A percentile compares a stretch with the other conserved stretches of the same genome.
Evolutionary conservation across 2,113 vertebrate genomes (phyloP).

Genomic region (Tonatia bakeri): DNA sequence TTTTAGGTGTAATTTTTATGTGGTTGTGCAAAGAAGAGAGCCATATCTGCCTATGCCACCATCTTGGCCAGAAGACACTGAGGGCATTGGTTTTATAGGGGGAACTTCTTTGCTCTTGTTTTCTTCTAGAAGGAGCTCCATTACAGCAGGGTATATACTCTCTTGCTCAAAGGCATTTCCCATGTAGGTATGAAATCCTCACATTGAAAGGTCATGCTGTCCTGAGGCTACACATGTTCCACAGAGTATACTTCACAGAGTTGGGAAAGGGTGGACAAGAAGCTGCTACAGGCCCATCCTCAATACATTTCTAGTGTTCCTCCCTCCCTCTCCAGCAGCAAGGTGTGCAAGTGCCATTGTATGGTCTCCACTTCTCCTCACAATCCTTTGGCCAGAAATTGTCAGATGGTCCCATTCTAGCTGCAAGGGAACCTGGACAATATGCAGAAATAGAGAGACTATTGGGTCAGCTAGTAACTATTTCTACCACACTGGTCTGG

Average conservation of each 20-base stretch:
- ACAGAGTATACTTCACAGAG: neutral
- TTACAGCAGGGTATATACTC: neutral
- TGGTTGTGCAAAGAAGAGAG: too few relatives aligned
- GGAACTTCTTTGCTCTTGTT: neutral
- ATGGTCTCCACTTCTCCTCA: neutral
- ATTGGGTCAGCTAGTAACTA: neutral
- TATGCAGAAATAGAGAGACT: neutral
- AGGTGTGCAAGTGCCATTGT: neutral
- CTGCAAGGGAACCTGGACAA: neutral
- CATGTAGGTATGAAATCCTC: neutral
- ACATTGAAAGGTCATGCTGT: neutral
- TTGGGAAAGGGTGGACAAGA: neutral
- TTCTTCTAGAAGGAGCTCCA: neutral
- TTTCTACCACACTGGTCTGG: neutral
- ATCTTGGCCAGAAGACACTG: neutral
- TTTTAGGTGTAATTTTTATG: too few relatives aligned
- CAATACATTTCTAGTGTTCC: neutral
- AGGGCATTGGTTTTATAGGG: neutral
- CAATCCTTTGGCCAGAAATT: neutral
- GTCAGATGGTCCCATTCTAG: neutral
- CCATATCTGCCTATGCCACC: too few relatives aligned
- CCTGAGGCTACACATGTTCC: neutral
- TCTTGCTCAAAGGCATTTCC: neutral
- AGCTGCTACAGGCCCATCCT: neutral
- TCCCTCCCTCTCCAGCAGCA: neutral